These are phyloP conservation scores for Adela reaumurella DNA, from an alignment of 2,888 invertebrate genomes.

Conservation along the genomic window DNA sequence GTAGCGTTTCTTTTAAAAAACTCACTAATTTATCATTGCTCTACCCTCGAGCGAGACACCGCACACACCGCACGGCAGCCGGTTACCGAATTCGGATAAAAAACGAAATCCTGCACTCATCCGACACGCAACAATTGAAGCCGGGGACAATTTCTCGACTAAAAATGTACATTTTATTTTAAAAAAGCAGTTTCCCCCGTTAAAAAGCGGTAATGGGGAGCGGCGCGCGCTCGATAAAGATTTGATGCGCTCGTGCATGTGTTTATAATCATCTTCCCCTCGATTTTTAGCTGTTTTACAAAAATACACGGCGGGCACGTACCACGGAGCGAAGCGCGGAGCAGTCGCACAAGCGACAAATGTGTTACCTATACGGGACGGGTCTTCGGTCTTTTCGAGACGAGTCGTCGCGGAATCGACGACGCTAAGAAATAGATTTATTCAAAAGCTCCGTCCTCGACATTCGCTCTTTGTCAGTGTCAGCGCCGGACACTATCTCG, in stretches of 20 bases:
- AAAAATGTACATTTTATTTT: conserved; percentile 51
- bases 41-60: conserved; percentile 2
- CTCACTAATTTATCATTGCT: conserved; percentile 5
- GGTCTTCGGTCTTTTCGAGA: too few species aligned
- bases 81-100: conserved; percentile 42
- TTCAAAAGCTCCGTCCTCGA: background rate
- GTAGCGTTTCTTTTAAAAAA: background rate
- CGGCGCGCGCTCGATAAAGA: conserved; percentile 52
- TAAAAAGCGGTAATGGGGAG: conserved; percentile 49
- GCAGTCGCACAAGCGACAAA: too few species aligned
- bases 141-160: conserved; percentile 46
- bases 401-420: too few species aligned
- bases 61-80: conserved; percentile 28
- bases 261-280: conserved; percentile 45
- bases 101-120: conserved; percentile 51
- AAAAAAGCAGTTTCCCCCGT: conserved; percentile 45
- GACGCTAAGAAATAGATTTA: background rate
- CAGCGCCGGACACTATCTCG: conserved; percentile 20
- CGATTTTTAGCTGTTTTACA: conserved; percentile 41
- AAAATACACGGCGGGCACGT: conserved; percentile 39
- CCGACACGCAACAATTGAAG: conserved; percentile 56
- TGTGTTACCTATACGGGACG: too few species aligned
- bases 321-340: conserved; percentile 13
- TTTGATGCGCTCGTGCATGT: conserved; percentile 56
- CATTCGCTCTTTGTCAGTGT: conserved; percentile 34